These are phyloP conservation scores for Suncus etruscus DNA, from an alignment of 2,113 vertebrate species.

Conservation along the genomic window DNA sequence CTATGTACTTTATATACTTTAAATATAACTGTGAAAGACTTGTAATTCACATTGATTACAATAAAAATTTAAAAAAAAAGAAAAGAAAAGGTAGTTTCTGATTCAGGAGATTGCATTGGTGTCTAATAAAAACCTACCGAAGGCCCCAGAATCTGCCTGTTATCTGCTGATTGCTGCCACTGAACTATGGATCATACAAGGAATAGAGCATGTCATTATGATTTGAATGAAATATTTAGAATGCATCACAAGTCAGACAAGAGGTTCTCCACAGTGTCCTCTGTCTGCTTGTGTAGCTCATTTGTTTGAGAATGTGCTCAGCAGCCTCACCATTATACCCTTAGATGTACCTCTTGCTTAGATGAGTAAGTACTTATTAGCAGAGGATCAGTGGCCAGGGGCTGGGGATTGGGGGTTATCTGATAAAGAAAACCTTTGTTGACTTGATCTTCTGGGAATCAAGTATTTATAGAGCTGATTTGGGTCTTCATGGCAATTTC, in stretches of 20 bases:
- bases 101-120: not conserved
- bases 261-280: not conserved
- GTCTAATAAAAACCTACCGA: not conserved
- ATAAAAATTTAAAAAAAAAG: no score
- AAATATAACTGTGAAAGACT: no score
- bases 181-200: not conserved
- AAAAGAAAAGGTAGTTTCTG: no score
- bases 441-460: slow-evolving; percentile 26
- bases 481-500: slow-evolving; percentile 54
- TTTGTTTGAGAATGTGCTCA: not conserved
- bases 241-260: slow-evolving; percentile 1
- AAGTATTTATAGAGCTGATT: not conserved
- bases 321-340: no score
- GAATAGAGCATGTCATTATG: not conserved
- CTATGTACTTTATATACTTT: no score
- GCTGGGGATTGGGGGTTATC: not conserved
- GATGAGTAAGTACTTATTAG: slow-evolving; percentile 6
- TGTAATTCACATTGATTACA: no score
- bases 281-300: not conserved
- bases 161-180: not conserved
- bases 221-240: not conserved
- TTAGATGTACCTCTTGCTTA: not conserved
- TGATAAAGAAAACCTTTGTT: slow-evolving; percentile 46
- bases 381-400: not conserved
- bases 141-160: not conserved